These are phyloP conservation scores for Tursiops truncatus DNA, from an alignment of 2,113 vertebrate species.

Conservation along the genomic window DNA sequence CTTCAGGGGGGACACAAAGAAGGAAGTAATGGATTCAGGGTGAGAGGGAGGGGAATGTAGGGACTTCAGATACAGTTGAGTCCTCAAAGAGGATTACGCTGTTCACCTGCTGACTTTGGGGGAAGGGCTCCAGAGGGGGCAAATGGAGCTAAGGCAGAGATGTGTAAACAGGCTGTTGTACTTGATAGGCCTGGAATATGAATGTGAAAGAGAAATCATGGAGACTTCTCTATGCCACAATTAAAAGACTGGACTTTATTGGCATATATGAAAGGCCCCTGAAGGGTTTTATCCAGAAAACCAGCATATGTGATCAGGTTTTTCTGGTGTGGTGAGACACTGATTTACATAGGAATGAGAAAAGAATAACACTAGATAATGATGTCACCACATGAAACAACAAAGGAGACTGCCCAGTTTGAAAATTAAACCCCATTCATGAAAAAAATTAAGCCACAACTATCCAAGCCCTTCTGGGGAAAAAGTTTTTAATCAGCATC, in stretches of 20 bases:
- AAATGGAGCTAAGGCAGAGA: not conserved
- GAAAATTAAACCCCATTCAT: conserved; percentile 43
- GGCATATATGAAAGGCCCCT: not conserved
- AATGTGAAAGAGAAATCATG: not conserved
- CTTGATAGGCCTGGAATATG: not conserved
- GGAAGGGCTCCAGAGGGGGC: conserved; percentile 25
- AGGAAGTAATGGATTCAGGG: not conserved
- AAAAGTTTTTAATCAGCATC: conserved; percentile 21
- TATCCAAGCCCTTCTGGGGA: not conserved
- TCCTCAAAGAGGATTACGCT: conserved; percentile 55
- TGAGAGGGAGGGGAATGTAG: not conserved
- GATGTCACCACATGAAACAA: conserved; percentile 85
- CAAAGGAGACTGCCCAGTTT: conserved; percentile 81
- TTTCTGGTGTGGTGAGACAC: conserved; percentile 61
- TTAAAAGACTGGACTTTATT: not conserved
- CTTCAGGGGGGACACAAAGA: not conserved
- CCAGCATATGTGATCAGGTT: conserved; percentile 31
- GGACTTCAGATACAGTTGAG: conserved; percentile 14
- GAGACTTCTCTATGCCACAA: not conserved
- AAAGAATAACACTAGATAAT: conserved; percentile 80
- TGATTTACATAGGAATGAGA: conserved; percentile 71
- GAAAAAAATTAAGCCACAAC: conserved; percentile 27
- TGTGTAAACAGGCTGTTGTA: not conserved
- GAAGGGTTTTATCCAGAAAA: conserved; percentile 51
- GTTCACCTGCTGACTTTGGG: conserved; percentile 58